Base-by-base conservation (phyloP, 2,797 vertebrate species). In the Selene dorsalis region DNA sequence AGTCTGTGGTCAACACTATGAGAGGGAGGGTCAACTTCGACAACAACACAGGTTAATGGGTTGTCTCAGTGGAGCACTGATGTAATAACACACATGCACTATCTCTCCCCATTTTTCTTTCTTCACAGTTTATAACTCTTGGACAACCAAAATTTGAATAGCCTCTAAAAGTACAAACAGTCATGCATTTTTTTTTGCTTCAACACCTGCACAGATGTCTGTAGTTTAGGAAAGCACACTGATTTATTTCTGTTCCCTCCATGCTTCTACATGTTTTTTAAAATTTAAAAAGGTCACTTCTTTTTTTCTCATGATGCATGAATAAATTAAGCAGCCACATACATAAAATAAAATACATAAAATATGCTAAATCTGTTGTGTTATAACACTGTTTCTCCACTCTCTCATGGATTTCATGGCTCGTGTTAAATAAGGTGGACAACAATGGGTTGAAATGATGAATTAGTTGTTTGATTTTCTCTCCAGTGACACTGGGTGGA, bases 1-100 rank as follows among this genome's bases (percentile, higher is more conserved):
- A 99, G 85, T 99, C 98, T 22, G 98, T 99, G 1, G 96, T 99
- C 78, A 99, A 99, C 84, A 99, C 98, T 7, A 99, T 99, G 98
- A 96, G 98, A 94, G 98, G 98, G 85, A 95, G 98, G 91, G 93
- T 99, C 87, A 99, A 99, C 94, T 99, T 99, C n/a, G 96, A 99
- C 41, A 94, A 99, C 87, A 97, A 97, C 87, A 98, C 97, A 83
- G 98, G 98, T 99, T 92, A 89, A 48, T 32, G 50, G 17, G 9
- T 69, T 71, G 45, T 56, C 35, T 28, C 11, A 32, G 47, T 11
- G 43, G n/a, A 69, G 18, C 28, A 4, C 7, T 61, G 22, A 47
- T 58, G 56, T 20, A 38, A n/a, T 69, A 30, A 11, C 16, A 2
- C 16, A 11, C 38, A 47, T 26, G 1, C 28, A 60, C 26, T 24